A percentile compares a stretch with the other conserved stretches of the same genome.
These are phyloP conservation scores for Bradypodion pumilum DNA, from an alignment of 2,797 vertebrate species.

Conservation along the genomic window DNA sequence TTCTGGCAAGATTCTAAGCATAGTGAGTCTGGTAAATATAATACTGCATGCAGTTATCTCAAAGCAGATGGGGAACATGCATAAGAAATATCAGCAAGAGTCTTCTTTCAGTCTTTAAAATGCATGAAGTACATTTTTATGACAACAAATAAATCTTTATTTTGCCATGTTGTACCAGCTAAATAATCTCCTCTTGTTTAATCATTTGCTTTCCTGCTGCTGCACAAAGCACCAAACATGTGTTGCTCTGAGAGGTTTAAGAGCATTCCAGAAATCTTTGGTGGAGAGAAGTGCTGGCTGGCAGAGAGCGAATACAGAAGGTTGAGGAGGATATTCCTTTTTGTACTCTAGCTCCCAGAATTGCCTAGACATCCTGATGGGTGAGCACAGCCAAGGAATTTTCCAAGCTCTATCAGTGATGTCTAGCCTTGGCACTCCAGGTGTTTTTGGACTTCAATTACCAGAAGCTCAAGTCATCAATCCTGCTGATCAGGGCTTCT, in stretches of 20 bases:
- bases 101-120: slow-evolving; percentile 58
- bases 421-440: no score
- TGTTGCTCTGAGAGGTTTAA: slow-evolving; percentile 24
- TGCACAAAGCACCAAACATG: slow-evolving; percentile 56
- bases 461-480: no score
- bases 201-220: slow-evolving; percentile 33
- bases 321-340: no score
- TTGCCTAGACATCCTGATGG: no score
- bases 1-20: neutral
- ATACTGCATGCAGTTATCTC: slow-evolving; percentile 8
- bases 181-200: slow-evolving; percentile 40
- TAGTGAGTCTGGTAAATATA: neutral
- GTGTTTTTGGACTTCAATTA: no score
- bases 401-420: no score
- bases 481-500: no score
- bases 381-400: no score
- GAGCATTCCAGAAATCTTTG: slow-evolving; percentile 21
- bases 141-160: slow-evolving; percentile 29
- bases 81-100: slow-evolving; percentile 49
- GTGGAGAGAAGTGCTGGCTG: neutral
- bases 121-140: slow-evolving; percentile 45
- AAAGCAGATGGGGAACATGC: neutral
- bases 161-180: neutral
- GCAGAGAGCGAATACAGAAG: neutral
- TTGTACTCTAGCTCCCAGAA: no score